Evolutionary conservation across 2,113 vertebrate species (phyloP).

Genomic region (Oryzias celebensis): DNA sequence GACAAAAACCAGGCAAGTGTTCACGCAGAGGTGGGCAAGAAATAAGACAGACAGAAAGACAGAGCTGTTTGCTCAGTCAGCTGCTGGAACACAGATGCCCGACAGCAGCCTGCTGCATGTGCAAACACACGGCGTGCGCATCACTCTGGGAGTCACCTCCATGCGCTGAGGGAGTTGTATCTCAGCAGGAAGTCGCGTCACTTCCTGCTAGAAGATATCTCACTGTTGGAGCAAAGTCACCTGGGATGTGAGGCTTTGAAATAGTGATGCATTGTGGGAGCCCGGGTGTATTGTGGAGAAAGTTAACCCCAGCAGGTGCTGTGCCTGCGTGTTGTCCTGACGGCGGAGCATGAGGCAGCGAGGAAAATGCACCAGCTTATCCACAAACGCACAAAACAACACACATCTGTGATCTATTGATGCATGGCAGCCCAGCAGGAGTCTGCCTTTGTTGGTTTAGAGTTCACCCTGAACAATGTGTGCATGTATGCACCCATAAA

Average conservation of each 20-base stretch:
- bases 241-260: slow-evolving; percentile 69
- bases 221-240: slow-evolving; percentile 64
- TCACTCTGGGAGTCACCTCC: slow-evolving; percentile 55
- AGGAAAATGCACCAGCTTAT: slow-evolving; percentile 15
- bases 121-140: slow-evolving; percentile 42
- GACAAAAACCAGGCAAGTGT: slow-evolving; percentile 19
- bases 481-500: slow-evolving; percentile 42
- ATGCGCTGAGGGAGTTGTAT: slow-evolving; percentile 66
- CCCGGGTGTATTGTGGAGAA: slow-evolving; percentile 57
- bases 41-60: slow-evolving; percentile 18
- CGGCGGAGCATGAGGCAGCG: slow-evolving; percentile 37
- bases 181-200: slow-evolving; percentile 69
- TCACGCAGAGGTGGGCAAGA: slow-evolving; percentile 12
- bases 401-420: slow-evolving; percentile 61
- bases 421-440: slow-evolving; percentile 69
- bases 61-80: slow-evolving; percentile 19
- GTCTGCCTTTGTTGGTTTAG: slow-evolving; percentile 60
- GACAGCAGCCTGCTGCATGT: slow-evolving; percentile 33
- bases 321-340: slow-evolving; percentile 48
- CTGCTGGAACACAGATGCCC: slow-evolving; percentile 46
- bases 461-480: slow-evolving; percentile 47
- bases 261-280: slow-evolving; percentile 68
- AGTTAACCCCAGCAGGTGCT: slow-evolving; percentile 57
- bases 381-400: slow-evolving; percentile 28
- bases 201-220: slow-evolving; percentile 70